phyloP scores from a whole-genome alignment of 92 coral and sea anemone species.

The Porites cylindrica region DNA sequence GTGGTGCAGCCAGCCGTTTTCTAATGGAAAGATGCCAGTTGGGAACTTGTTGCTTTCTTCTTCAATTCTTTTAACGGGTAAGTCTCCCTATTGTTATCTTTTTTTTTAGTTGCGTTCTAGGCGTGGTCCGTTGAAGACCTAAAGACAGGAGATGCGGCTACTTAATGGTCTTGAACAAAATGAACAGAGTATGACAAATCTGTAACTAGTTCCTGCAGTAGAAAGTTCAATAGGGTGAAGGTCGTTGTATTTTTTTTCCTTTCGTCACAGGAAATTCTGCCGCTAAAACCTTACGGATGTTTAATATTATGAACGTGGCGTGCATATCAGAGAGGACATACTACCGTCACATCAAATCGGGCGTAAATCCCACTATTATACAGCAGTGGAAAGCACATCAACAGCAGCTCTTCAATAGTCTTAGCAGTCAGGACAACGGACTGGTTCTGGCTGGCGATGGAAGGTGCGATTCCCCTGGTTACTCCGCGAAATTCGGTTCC shows the following conservation, averaged over 20 bases:
- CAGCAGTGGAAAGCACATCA: conserved; percentile 57
- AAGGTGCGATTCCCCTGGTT: conserved; percentile 64
- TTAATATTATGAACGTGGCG: conserved; percentile 33
- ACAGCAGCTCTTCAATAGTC: background rate
- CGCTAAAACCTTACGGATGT: conserved; percentile 27
- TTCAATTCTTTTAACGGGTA: conserved; percentile 19
- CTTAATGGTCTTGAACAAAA: background rate
- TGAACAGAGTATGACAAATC: background rate
- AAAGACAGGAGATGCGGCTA: background rate
- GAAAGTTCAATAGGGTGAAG: too few relatives aligned
- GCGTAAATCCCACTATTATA: conserved; percentile 31
- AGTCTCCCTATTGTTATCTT: background rate
- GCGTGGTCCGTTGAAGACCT: background rate
- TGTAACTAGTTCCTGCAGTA: background rate
- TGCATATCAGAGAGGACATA: conserved; percentile 26
- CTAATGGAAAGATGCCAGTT: conserved; percentile 7
- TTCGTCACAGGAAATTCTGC: background rate
- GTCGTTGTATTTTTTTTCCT: background rate
- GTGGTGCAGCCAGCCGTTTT: conserved; percentile 35
- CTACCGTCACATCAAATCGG: conserved; percentile 33
- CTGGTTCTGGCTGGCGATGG: conserved; percentile 58
- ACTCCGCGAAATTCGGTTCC: conserved; percentile 61
- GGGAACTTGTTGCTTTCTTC: conserved; percentile 22
- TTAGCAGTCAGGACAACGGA: background rate
- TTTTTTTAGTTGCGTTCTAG: background rate